These are phyloP conservation scores for Eurytoma adleriae DNA, from an alignment of 2,888 invertebrate genomes.

Conservation along the genomic window DNA sequence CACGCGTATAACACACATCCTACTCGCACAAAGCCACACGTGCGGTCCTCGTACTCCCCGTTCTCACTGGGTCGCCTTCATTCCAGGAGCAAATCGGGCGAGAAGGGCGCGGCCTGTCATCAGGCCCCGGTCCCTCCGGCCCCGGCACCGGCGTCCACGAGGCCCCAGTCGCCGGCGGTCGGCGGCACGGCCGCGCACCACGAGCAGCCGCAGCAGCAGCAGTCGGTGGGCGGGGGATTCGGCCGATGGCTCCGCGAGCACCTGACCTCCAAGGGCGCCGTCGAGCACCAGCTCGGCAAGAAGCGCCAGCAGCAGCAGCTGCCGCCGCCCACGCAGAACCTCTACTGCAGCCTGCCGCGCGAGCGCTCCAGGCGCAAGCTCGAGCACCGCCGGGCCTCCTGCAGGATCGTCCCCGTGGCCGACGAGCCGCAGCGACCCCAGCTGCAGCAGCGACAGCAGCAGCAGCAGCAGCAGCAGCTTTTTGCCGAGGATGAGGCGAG, in stretches of 20 bases:
- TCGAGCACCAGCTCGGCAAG: neutral
- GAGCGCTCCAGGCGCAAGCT: slow-evolving; percentile 57
- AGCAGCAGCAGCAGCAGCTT: slow-evolving; percentile 54
- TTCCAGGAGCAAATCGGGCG: slow-evolving; percentile 63
- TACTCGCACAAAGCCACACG: slow-evolving; percentile 7
- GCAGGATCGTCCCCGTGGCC: slow-evolving; percentile 21
- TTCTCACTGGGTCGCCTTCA: slow-evolving; percentile 17
- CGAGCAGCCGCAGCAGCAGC: slow-evolving; percentile 45
- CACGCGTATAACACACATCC: no score
- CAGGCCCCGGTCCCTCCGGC: slow-evolving; percentile 29
- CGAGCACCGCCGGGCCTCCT: slow-evolving; percentile 45
- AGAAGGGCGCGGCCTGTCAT: slow-evolving; percentile 49
- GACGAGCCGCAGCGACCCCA: slow-evolving; percentile 31
- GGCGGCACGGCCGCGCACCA: neutral
- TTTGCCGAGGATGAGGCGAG: slow-evolving; percentile 61
- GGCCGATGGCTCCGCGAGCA: slow-evolving; percentile 74
- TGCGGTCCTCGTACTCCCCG: neutral
- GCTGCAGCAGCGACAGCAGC: slow-evolving; percentile 21
- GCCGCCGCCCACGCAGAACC: slow-evolving; percentile 66
- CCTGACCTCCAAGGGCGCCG: slow-evolving; percentile 60
- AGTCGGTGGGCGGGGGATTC: slow-evolving; percentile 64
- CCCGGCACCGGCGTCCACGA: neutral
- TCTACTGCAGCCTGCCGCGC: slow-evolving; percentile 72
- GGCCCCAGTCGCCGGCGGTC: neutral
- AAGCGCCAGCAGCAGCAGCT: slow-evolving; percentile 44